Evolutionary conservation across 2,888 invertebrate genomes (phyloP).

Genomic region (Ellobium chinense): DNA sequence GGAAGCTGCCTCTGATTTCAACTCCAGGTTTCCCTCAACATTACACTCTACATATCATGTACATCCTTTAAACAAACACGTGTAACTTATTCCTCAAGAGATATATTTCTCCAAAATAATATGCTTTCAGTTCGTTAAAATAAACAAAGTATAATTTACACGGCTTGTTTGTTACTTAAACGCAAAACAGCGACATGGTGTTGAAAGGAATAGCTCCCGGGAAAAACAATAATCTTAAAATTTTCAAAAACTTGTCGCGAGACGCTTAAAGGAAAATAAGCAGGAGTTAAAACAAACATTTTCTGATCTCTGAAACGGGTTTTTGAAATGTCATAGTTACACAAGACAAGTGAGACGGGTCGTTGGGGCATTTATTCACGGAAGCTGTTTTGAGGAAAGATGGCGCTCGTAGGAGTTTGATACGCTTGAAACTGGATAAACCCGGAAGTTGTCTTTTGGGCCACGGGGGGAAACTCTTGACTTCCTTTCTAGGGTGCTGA

Average conservation of each 20-base stretch:
- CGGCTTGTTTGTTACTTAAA: background rate
- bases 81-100: background rate
- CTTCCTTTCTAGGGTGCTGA: constrained; percentile 2
- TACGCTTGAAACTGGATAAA: constrained; percentile 33
- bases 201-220: background rate
- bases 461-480: background rate
- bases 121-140: too few relatives aligned
- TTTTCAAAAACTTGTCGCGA: constrained; percentile 8
- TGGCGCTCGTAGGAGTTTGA: constrained; percentile 18
- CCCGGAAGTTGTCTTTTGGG: constrained; percentile 2
- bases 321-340: constrained; percentile 24
- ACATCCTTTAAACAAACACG: background rate
- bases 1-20: too few relatives aligned
- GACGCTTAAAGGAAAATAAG: constrained; percentile 19
- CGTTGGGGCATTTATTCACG: background rate
- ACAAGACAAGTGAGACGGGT: background rate
- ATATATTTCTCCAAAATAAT: background rate
- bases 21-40: too few relatives aligned
- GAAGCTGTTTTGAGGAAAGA: constrained; percentile 7
- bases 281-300: constrained; percentile 29
- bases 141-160: background rate
- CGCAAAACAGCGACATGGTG: background rate
- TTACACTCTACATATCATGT: too few relatives aligned
- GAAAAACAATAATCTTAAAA: constrained; percentile 8
- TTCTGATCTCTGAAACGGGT: constrained; percentile 1